Evolutionary conservation across 2,113 vertebrate species (phyloP).

Genomic region (Vidua chalybeata): DNA sequence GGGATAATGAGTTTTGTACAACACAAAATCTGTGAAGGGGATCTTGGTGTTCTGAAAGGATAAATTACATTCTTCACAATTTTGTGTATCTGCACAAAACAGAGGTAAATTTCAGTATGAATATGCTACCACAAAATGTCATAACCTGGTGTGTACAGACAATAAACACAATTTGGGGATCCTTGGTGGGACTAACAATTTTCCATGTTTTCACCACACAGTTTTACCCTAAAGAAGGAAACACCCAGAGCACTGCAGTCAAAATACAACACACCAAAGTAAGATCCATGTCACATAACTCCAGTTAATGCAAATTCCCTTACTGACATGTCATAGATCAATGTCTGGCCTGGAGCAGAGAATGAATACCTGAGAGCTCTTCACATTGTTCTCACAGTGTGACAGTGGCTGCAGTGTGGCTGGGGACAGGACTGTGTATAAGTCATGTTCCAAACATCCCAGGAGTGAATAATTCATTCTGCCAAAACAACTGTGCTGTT

Average conservation of each 20-base stretch:
- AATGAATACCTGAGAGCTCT: neutral
- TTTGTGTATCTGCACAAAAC: neutral
- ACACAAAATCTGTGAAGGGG: neutral
- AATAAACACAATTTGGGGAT: neutral
- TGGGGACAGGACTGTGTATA: neutral
- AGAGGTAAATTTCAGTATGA: neutral
- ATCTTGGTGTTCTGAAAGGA: neutral
- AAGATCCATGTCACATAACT: neutral
- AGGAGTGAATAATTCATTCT: constrained; percentile 3
- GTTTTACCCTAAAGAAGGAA: neutral
- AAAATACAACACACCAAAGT: neutral
- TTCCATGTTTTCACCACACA: neutral
- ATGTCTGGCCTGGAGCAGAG: neutral
- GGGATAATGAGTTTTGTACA: neutral
- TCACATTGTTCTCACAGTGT: neutral
- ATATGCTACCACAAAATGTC: neutral
- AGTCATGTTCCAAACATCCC: neutral
- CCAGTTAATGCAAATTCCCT: neutral
- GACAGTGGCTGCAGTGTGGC: neutral
- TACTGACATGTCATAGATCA: neutral
- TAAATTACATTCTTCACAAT: neutral
- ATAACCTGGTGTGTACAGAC: neutral
- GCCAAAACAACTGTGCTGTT: neutral
- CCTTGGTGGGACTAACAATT: neutral
- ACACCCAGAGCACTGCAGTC: neutral